Conservation (phyloP, 37 sponge, comb jelly and placozoan species). For the Agelas oroides region DNA sequence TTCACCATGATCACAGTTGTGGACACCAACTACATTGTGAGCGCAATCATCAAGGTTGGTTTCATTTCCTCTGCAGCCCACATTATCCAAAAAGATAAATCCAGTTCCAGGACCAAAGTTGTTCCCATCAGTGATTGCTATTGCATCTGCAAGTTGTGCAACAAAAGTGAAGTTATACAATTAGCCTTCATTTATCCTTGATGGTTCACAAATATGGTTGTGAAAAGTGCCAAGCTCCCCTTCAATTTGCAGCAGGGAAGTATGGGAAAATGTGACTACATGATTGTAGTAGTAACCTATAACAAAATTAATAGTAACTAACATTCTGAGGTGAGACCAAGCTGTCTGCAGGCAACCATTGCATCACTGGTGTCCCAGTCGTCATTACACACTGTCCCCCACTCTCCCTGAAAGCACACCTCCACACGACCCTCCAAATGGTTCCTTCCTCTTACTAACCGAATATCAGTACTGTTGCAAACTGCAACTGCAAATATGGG, state of each 20-base stretch:
- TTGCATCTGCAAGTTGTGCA: too few species aligned
- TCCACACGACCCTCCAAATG: conserved; percentile 28
- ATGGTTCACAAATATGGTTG: too few species aligned
- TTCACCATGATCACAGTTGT: conserved; percentile 25
- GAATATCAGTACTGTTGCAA: conserved; percentile 35
- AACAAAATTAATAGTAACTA: too few species aligned
- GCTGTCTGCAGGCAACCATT: conserved; percentile 19
- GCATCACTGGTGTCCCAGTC: conserved; percentile 33
- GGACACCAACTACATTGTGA: neutral
- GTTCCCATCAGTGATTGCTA: too few species aligned
- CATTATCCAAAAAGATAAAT: neutral
- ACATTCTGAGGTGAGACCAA: neutral
- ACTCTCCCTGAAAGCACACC: conserved; percentile 24
- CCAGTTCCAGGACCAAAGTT: conserved; percentile 35
- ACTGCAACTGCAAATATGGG: neutral
- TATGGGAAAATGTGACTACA: too few species aligned
- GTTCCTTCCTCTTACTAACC: conserved; percentile 4
- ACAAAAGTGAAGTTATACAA: too few species aligned
- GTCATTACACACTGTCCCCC: conserved; percentile 46
- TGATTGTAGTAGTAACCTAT: too few species aligned
- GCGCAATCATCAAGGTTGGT: neutral
- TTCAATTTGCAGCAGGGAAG: too few species aligned
- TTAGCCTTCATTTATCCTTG: too few species aligned
- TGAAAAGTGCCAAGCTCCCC: too few species aligned
- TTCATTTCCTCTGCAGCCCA: conserved; percentile 44